These are phyloP conservation scores for Harpalus rufipes DNA, from an alignment of 2,888 invertebrate species.

Conservation along the genomic window DNA sequence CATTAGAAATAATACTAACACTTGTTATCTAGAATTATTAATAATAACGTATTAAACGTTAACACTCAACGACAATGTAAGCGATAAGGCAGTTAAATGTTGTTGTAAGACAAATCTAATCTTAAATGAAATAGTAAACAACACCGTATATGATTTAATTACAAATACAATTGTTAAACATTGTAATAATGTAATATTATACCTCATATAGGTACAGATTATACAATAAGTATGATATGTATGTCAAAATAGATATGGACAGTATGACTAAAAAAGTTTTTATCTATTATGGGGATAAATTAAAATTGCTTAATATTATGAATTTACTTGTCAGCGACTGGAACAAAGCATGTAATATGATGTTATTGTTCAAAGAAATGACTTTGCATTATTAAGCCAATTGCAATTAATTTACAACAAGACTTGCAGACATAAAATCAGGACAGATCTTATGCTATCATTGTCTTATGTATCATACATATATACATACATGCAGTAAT, in stretches of 20 bases:
- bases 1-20: not conserved
- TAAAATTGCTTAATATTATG: conserved; percentile 2
- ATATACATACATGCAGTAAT: not conserved
- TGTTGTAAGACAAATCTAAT: conserved; percentile 19
- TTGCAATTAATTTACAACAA: conserved; percentile 41
- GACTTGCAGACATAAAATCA: conserved; percentile 32
- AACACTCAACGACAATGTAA: not conserved
- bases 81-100: conserved; percentile 13
- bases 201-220: too few species aligned
- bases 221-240: too few species aligned
- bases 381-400: conserved; percentile 39
- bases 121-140: not conserved
- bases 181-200: too few species aligned
- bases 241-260: too few species aligned
- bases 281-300: not conserved
- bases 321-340: not conserved
- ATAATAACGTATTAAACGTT: not conserved
- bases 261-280: too few species aligned
- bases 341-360: conserved; percentile 18
- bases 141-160: too few species aligned
- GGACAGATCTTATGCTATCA: conserved; percentile 1
- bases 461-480: not conserved
- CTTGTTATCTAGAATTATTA: not conserved
- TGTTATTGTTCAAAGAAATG: conserved; percentile 39
- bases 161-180: too few species aligned